Base-by-base conservation (phyloP, 2,888 invertebrate genomes). In the Criorhina ranunculi region DNA sequence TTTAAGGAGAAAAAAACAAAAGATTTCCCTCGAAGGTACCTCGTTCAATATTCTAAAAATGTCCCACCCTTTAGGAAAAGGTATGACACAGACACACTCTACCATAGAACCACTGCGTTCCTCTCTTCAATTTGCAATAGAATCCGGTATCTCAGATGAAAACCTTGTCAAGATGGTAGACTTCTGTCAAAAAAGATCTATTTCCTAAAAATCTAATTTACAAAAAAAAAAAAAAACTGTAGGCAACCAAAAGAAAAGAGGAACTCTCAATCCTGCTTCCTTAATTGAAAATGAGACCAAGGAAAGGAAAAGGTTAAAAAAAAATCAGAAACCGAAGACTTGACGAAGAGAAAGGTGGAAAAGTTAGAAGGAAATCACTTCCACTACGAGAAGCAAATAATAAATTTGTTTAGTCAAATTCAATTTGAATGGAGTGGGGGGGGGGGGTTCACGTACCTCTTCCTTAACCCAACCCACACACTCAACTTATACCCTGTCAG, bases 381-480 rank as follows among this genome's bases (percentile, higher is more conserved):
- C 46, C 11, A 69, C 76, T 76, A 69, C 60, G 57, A 57, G 55
- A 40, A 76, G 46, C 75, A 76, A 76, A 69, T 76, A 82, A 77
- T 73, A 55, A 60, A 46, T 67, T 70, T 40, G 67, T 80, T 70
- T 59, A 77, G 46, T 46, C 60, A 73, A 73, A 77, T 77, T 82
- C 67, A 81, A 81, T 81, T 81, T 64, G 7, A 44, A 9, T 49
- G 12, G 24, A 60, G 24, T 24, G 24, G 24, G 24, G 24, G 8
- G 6, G 29, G 33, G 24, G 24, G 24, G 24, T 24, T n/a, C n/a
- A n/a, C n/a, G n/a, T 15, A 31, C 9, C 29, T 29, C 33, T 44
- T 9, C 17, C 17, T 17, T 17, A 12, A 9, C 11, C n/a, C 57
- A 24, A 3, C 37, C 40, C 17, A 42, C n/a, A 24, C 9, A 42